Conservation (phyloP, 2,888 invertebrate species). For the Pollenia angustigena region DNA sequence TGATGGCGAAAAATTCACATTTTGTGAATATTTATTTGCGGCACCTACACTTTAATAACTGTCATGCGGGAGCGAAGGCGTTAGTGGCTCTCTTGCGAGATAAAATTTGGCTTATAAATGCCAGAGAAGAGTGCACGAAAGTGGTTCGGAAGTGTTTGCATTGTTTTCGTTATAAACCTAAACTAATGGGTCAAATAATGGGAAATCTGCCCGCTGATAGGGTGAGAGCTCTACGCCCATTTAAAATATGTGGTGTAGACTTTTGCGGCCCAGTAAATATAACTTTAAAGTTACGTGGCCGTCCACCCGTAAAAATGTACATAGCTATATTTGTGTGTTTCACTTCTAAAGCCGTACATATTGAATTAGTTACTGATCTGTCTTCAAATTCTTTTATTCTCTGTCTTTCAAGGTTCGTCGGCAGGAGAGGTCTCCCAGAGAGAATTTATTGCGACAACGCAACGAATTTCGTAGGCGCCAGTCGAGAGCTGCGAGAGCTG, state of each 20-base stretch:
- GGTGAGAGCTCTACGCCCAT: constrained; percentile 46
- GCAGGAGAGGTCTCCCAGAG: neutral
- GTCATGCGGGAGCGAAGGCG: constrained; percentile 53
- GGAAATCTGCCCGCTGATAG: constrained; percentile 61
- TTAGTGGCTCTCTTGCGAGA: constrained; percentile 49
- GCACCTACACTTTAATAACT: constrained; percentile 39
- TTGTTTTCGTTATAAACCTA: constrained; percentile 63
- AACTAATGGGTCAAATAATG: constrained; percentile 58
- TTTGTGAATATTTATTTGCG: constrained; percentile 47
- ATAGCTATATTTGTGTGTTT: constrained; percentile 17
- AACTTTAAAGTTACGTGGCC: constrained; percentile 51
- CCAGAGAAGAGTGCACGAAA: constrained; percentile 43
- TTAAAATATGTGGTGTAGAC: constrained; percentile 51
- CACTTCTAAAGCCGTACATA: constrained; percentile 25
- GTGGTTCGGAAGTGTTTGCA: constrained; percentile 40
- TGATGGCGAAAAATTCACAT: constrained; percentile 35
- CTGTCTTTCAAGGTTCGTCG: neutral
- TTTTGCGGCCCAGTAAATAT: constrained; percentile 57
- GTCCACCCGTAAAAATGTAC: constrained; percentile 37
- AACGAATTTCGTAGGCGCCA: too few species aligned
- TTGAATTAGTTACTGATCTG: too few species aligned
- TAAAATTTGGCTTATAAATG: constrained; percentile 49
- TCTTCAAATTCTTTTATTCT: too few species aligned
- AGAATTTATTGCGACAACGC: too few species aligned
- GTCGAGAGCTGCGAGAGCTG: too few species aligned